Base-by-base conservation (phyloP, 2,113 vertebrate species). In the Siphamia tubifer region DNA sequence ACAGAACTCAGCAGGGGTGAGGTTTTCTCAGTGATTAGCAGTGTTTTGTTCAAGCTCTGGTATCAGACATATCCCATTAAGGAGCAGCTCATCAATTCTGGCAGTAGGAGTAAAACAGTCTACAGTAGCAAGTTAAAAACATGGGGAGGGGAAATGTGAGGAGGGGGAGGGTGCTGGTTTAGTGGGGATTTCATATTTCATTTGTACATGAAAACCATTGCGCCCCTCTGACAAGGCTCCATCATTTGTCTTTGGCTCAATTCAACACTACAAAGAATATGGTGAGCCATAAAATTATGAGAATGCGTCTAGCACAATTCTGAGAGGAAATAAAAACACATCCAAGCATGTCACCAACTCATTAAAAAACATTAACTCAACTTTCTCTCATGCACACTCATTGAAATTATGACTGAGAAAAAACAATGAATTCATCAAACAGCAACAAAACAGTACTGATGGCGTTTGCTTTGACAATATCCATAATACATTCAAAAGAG, bases 91-190 rank as follows among this genome's bases (percentile, higher is more conserved):
- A 35, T 82, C 68, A 65, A 55, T 79, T 82, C 79, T 79, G 81
- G 78, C 77, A 83, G 83, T 82, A 87, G 78, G 74, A 86, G 70
- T 53, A 83, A 89, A 77, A 71, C 24, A 62, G 32, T 79, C 66
- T 88, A 89, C 82, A 92, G 90, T 90, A 92, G 87, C 77, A 86
- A 70, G 60, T 86, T 65, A 66, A 60, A 67, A 79, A 42, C 30
- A 35, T 30, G 24, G 20, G 55, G 44, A 66, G 32, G 58, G 31
- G 65, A 82, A 74, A 83, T 38, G 60, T 25, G 53, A 61, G 54
- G 21, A 38, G 36, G 43, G 39, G 20, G 8, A 23, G 32, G 56
- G 68, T 87, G 83, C 72, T 84, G 83, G 77, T 74, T 82, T 64
- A 70, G 76, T 62, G 52, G 28, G 25, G 48, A 73, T 39, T 67